phyloP scores from a whole-genome alignment of 2,888 invertebrate genomes.

The Lasius platythorax region DNA sequence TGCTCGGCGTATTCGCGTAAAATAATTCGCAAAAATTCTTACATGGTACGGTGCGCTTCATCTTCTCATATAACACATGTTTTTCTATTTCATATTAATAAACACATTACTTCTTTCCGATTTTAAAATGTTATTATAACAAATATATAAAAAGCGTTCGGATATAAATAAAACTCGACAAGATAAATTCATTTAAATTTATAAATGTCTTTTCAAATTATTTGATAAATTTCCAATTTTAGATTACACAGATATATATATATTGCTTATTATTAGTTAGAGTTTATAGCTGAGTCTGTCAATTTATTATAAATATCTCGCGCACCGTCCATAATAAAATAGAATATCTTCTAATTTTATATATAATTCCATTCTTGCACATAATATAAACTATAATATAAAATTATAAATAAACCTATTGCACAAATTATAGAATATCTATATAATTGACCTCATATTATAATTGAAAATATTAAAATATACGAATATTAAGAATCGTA shows the following conservation, averaged over 20 bases:
- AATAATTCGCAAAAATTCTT: constrained; percentile 24
- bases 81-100: neutral
- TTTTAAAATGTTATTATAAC: neutral
- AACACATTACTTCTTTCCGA: neutral
- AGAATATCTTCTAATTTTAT: neutral
- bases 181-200: constrained; percentile 10
- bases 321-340: neutral
- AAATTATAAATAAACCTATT: neutral
- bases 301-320: neutral
- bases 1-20: constrained; percentile 20
- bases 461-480: constrained; percentile 5
- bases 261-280: neutral
- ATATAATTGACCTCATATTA: neutral
- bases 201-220: neutral
- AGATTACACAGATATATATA: neutral
- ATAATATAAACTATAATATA: neutral
- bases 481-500: neutral
- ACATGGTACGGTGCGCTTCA: neutral
- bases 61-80: neutral
- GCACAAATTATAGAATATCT: neutral
- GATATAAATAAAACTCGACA: neutral
- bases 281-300: neutral
- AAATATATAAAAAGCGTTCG: neutral
- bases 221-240: constrained; percentile 8
- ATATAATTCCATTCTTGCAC: neutral